These are phyloP conservation scores for Drosophila obscura DNA, from an alignment of 1,140 invertebrate genomes.

Conservation along the genomic window DNA sequence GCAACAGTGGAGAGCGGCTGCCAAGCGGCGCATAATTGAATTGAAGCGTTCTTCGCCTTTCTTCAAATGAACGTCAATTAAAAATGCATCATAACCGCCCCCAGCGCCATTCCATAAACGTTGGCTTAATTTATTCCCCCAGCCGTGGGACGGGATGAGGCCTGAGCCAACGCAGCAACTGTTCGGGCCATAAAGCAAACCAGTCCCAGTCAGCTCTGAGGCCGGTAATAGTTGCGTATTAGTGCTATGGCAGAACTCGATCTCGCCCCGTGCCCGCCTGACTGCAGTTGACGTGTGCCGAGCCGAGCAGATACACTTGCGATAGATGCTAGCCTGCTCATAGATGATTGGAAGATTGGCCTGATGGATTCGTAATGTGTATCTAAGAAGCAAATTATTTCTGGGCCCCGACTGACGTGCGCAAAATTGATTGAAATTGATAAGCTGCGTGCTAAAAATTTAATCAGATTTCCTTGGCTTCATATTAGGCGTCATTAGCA, in stretches of 20 bases:
- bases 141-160: slow-evolving; percentile 7
- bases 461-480: slow-evolving; percentile 33
- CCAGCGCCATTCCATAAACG: slow-evolving; percentile 78
- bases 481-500: slow-evolving; percentile 32
- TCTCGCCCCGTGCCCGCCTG: background rate
- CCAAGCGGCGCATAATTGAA: slow-evolving; percentile 67
- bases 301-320: background rate
- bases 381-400: slow-evolving; percentile 40
- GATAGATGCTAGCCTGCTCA: slow-evolving; percentile 2
- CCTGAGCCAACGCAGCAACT: slow-evolving; percentile 5
- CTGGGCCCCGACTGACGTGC: background rate
- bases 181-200: slow-evolving; percentile 57
- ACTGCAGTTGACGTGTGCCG: background rate
- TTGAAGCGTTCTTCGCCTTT: slow-evolving; percentile 73
- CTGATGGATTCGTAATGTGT: slow-evolving; percentile 45
- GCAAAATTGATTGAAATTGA: slow-evolving; percentile 53
- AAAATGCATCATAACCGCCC: slow-evolving; percentile 81
- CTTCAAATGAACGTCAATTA: slow-evolving; percentile 82
- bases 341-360: slow-evolving; percentile 26
- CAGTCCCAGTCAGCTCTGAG: slow-evolving; percentile 29
- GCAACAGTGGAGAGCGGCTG: background rate
- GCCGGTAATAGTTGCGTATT: slow-evolving; percentile 56
- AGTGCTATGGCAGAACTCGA: slow-evolving; percentile 37
- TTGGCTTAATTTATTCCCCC: slow-evolving; percentile 71
- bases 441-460: slow-evolving; percentile 39